Conservation (phyloP, 2,888 invertebrate genomes). For the Luperina testacea region DNA sequence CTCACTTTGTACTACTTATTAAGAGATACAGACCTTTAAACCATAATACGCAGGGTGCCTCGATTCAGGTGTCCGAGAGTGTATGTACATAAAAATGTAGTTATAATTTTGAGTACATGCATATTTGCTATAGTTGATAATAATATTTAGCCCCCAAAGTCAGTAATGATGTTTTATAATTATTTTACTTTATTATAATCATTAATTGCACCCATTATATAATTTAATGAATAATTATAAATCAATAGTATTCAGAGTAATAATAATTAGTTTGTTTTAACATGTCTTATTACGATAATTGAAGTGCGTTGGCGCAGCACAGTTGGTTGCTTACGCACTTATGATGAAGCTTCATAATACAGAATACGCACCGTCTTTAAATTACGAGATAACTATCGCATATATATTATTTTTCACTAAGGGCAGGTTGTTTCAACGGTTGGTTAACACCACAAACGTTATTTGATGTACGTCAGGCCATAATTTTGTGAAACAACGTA, state of each 20-base stretch:
- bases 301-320: constrained; percentile 18
- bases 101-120: constrained; percentile 65
- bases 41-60: not conserved
- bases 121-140: constrained; percentile 52
- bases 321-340: constrained; percentile 6
- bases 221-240: constrained; percentile 48
- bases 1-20: not conserved
- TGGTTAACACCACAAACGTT: not conserved
- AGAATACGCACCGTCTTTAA: constrained; percentile 34
- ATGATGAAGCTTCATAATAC: constrained; percentile 26
- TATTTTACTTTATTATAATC: constrained; percentile 45
- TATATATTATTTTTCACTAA: constrained; percentile 10
- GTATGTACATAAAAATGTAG: constrained; percentile 63
- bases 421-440: not conserved
- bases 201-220: constrained; percentile 64
- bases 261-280: constrained; percentile 6
- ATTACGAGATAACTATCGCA: constrained; percentile 4
- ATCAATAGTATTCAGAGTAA: constrained; percentile 28
- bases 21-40: not conserved
- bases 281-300: constrained; percentile 16
- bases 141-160: constrained; percentile 52
- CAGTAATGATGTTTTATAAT: constrained; percentile 46
- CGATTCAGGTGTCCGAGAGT: not conserved
- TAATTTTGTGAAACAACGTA: not conserved
- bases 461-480: not conserved